Evolutionary conservation across 2,113 vertebrate species (phyloP), one percentile per base, ranked within the genome.

Genomic region (Nothoprocta perdicaria): DNA sequence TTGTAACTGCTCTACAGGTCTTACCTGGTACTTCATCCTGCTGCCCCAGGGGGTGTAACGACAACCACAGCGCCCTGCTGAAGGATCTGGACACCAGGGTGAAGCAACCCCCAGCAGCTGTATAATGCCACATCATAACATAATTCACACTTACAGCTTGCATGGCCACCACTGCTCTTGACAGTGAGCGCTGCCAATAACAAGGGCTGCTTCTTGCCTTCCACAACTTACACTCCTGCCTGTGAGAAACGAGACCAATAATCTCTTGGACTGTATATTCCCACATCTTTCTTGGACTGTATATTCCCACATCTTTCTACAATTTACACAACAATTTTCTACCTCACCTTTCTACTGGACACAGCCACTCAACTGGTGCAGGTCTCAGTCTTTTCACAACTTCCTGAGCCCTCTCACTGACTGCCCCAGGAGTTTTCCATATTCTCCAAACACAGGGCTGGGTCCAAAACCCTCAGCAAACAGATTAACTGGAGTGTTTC

Each of bases 121-220:
- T 62, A 35, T 27, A 68, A 78, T n/a, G 60, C 81, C 57, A 22
- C 16, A 24, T 29, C 43, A 29, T 41, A 58, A 72, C 27, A 50
- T 55, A 57, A 50, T 38, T 80, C 31, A 15, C 53, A 81, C 24
- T 33, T 23, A 71, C 40, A 67, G 50, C 45, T 45, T 33, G 43
- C 38, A 6, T 0, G 1, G 19, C 26, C 31, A 19, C 33, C 26
- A 15, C 35, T 45, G 35, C 40, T 12, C 21, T 11, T 10, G 55
- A 6, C 24, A 29, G 21, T 6, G 17, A 57, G 17, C 41, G 2
- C 40, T 62, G 45, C 9, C 43, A 35, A 15, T 23, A 38, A 53
- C 23, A 45, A 67, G 7, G 4, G 21, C 77, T 11, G 33, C 45
- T 78, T 55, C 33, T 24, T 62, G 35, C 29, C 67, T 53, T 33